A percentile compares a stretch with the other conserved stretches of the same genome.
phyloP scores from a whole-genome alignment of 2,888 invertebrate genomes.

The Apamea crenata region DNA sequence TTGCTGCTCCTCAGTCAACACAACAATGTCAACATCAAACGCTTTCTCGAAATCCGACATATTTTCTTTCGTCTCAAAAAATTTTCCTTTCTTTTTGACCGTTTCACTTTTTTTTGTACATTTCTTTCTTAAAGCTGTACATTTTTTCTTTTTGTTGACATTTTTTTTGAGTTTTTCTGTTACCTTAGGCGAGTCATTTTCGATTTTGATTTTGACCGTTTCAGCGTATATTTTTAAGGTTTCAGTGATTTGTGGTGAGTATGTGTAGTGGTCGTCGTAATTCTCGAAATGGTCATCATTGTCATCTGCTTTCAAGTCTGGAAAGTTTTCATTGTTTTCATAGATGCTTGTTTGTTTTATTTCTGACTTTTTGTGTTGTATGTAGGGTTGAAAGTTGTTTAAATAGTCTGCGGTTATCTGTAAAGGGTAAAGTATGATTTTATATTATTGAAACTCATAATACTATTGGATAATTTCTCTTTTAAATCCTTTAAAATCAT shows the following conservation, averaged over 20 bases:
- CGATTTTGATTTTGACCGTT: constrained; percentile 21
- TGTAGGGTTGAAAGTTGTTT: constrained; percentile 17
- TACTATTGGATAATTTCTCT: too few species aligned
- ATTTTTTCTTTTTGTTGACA: constrained; percentile 1
- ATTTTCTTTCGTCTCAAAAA: constrained; percentile 59
- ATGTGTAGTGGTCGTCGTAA: background rate
- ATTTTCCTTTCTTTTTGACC: constrained; percentile 30
- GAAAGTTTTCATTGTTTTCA: background rate
- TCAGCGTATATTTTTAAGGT: constrained; percentile 36
- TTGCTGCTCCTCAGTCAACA: constrained; percentile 65
- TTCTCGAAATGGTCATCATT: background rate
- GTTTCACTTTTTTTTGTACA: background rate
- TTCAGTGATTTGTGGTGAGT: background rate
- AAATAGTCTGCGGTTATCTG: constrained; percentile 49
- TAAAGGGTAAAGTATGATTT: constrained; percentile 1
- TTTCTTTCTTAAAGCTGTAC: background rate
- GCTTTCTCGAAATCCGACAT: constrained; percentile 59
- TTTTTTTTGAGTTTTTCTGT: background rate
- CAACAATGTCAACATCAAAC: constrained; percentile 58
- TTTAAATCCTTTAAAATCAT: too few species aligned
- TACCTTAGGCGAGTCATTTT: background rate
- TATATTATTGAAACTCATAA: too few species aligned
- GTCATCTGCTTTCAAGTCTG: background rate
- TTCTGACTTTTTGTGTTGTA: constrained; percentile 6
- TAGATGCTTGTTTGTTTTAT: background rate